Conservation (phyloP, 1,140 invertebrate species). For the Phocides pigmalion region DNA sequence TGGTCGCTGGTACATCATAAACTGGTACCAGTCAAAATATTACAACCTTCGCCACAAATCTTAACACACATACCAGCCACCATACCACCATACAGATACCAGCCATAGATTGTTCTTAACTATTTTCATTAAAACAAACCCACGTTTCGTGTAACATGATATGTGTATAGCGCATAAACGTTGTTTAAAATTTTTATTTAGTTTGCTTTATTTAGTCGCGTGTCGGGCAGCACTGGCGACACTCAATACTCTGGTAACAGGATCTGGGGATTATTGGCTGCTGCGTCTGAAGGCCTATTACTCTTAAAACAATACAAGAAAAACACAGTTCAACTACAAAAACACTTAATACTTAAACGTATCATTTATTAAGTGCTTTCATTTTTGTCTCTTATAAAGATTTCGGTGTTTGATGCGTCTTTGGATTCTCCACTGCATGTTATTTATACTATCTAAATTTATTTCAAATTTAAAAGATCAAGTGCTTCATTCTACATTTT, state of each 20-base stretch:
- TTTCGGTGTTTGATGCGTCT: no score
- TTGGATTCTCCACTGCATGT: no score
- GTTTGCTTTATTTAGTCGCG: constrained; percentile 24
- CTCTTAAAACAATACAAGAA: constrained; percentile 32
- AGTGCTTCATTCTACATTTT: no score
- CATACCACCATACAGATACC: no score
- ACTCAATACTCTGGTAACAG: constrained; percentile 51
- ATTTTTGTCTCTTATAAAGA: no score
- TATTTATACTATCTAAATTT: no score
- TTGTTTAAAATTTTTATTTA: constrained; percentile 11
- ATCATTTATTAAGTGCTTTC: no score
- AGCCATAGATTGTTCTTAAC: not conserved
- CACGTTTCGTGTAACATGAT: constrained; percentile 9
- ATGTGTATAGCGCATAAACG: constrained; percentile 9
- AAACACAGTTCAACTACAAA: no score
- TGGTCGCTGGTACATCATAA: no score
- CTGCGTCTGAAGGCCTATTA: no score
- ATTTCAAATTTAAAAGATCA: no score
- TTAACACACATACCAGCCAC: not conserved
- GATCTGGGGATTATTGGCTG: constrained; percentile 49
- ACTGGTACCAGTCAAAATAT: not conserved
- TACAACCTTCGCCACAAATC: not conserved
- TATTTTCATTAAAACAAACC: not conserved
- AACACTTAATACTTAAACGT: no score
- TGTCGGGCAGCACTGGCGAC: constrained; percentile 33